phyloP scores from a whole-genome alignment of 1,140 invertebrate species.

The Drosophila burlai region DNA sequence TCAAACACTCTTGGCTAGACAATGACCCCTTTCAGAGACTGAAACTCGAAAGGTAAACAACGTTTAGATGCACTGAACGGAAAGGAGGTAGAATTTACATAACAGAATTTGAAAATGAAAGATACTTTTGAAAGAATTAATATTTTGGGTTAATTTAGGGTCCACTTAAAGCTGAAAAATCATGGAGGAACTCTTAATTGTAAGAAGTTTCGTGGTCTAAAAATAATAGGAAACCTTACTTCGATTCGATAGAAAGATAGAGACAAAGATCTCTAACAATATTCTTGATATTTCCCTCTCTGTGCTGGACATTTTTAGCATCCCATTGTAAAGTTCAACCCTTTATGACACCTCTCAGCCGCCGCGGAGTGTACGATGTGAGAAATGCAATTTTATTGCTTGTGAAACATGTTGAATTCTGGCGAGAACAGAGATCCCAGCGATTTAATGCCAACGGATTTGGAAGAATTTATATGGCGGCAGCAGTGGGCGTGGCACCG shows the following conservation, averaged over 20 bases:
- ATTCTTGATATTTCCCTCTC: neutral
- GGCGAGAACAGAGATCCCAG: conserved; percentile 50
- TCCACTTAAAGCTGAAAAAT: neutral
- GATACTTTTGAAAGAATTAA: neutral
- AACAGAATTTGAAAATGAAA: neutral
- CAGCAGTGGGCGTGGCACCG: conserved; percentile 52
- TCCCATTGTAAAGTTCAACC: conserved; percentile 61
- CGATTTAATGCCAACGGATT: conserved; percentile 71
- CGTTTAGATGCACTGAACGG: conserved; percentile 1
- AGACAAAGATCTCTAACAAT: neutral
- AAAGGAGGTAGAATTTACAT: neutral
- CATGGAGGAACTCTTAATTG: neutral
- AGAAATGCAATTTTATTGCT: conserved; percentile 83
- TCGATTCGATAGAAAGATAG: neutral
- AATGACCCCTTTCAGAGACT: conserved; percentile 41
- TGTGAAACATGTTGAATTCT: conserved; percentile 81
- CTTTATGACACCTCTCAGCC: conserved; percentile 62
- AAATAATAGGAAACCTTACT: too few species aligned
- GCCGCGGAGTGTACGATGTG: conserved; percentile 56
- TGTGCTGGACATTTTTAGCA: conserved; percentile 61
- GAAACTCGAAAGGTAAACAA: conserved; percentile 41
- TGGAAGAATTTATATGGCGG: conserved; percentile 74
- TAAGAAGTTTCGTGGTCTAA: too few species aligned
- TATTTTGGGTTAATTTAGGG: neutral
- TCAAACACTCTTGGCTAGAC: conserved; percentile 45